phyloP scores from a whole-genome alignment of 37 sponge, comb jelly and placozoan species.

The Halichondria panicea region DNA sequence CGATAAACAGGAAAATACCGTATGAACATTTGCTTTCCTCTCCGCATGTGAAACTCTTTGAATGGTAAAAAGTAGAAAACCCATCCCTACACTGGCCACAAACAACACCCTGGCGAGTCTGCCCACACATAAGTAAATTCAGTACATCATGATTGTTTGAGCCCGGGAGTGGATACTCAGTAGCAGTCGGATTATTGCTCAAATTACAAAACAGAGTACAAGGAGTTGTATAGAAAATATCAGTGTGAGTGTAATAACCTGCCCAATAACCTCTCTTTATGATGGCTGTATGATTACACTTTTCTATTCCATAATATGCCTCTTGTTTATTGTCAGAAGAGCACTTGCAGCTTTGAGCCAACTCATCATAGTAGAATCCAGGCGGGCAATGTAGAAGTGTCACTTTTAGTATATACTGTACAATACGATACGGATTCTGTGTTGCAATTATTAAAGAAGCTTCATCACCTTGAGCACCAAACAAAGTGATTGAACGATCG shows the following conservation, averaged over 20 bases:
- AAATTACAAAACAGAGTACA: background rate
- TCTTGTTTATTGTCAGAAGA: background rate
- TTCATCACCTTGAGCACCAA: background rate
- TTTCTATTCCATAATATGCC: background rate
- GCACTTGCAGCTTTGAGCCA: background rate
- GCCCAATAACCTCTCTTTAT: background rate
- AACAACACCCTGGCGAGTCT: slow-evolving; percentile 18
- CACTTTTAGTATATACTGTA: background rate
- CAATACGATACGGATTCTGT: background rate
- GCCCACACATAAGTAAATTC: slow-evolving; percentile 3
- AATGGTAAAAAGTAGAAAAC: slow-evolving; percentile 38
- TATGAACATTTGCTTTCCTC: background rate
- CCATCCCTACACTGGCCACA: slow-evolving; percentile 31
- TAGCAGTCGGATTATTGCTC: background rate
- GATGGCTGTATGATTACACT: background rate
- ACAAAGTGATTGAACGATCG: background rate
- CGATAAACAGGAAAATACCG: slow-evolving; percentile 26
- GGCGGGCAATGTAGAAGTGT: background rate
- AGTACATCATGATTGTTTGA: background rate
- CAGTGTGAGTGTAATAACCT: background rate
- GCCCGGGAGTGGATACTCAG: background rate
- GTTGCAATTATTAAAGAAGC: background rate
- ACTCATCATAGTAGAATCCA: background rate
- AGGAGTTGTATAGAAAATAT: background rate
- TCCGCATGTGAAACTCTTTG: slow-evolving; percentile 22